Percentiles rank a stretch among this genome's conserved stretches.
These are phyloP conservation scores for Magallana nippona DNA, from an alignment of 2,888 invertebrate genomes.

Conservation along the genomic window DNA sequence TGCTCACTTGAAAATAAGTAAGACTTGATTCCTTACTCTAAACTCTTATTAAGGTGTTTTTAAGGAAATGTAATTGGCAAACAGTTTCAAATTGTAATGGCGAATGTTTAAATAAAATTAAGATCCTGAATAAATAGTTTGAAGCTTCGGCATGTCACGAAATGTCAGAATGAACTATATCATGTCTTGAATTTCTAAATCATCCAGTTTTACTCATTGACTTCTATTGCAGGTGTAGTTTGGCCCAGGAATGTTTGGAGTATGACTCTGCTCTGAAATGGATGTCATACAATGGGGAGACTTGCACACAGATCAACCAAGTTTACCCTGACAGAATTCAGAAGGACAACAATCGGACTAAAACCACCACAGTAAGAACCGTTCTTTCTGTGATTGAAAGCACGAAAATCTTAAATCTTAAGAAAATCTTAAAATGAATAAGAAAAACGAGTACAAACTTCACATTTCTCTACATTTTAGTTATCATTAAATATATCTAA, in stretches of 20 bases:
- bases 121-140: too few species aligned
- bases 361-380: conserved; percentile 44
- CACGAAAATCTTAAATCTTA: too few species aligned
- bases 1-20: conserved; percentile 78
- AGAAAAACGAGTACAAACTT: not conserved
- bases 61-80: too few species aligned
- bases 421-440: too few species aligned
- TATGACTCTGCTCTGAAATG: conserved; percentile 95
- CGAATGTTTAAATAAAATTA: too few species aligned
- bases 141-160: too few species aligned
- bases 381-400: too few species aligned
- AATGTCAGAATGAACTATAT: too few species aligned
- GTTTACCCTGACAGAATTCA: conserved; percentile 89
- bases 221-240: conserved; percentile 85
- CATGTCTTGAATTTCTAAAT: too few species aligned
- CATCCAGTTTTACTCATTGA: too few species aligned
- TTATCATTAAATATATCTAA: conserved; percentile 96
- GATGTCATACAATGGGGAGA: conserved; percentile 97
- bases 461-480: conserved; percentile 80
- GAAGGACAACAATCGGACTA: conserved; percentile 51
- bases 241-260: conserved; percentile 92
- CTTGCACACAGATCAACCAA: conserved; percentile 95
- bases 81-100: too few species aligned
- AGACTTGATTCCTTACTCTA: conserved; percentile 47
- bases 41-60: too few species aligned